Percentiles rank a stretch among this genome's conserved stretches.
These are phyloP conservation scores for Sinocyclocheilus rhinocerous DNA, from an alignment of 2,113 vertebrate species.

Conservation along the genomic window DNA sequence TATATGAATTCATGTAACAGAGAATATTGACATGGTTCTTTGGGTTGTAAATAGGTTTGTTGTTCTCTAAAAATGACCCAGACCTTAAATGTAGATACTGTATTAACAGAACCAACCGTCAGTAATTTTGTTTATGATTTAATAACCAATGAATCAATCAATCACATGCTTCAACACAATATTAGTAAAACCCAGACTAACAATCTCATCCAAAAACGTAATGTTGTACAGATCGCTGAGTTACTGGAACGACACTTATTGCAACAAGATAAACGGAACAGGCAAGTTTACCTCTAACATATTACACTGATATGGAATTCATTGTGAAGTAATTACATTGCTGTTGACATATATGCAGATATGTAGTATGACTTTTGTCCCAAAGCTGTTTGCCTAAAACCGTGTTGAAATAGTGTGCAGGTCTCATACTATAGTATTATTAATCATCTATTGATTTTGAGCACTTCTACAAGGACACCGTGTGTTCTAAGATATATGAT, in stretches of 20 bases:
- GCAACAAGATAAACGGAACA: constrained; percentile 93
- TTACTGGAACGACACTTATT: constrained; percentile 82
- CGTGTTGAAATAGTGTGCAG: neutral
- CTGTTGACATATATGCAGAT: neutral
- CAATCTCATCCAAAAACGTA: neutral
- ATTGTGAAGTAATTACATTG: neutral
- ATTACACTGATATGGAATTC: neutral
- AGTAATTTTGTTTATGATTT: neutral
- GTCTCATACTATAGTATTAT: neutral
- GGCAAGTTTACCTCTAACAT: constrained; percentile 72
- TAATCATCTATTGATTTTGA: neutral
- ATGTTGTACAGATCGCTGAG: constrained; percentile 73
- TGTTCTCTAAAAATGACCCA: neutral
- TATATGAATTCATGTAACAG: constrained; percentile 15
- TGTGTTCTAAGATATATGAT: neutral
- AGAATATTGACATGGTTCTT: neutral
- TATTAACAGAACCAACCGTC: neutral
- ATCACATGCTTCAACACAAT: neutral
- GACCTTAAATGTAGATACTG: neutral
- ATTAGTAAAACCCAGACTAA: neutral
- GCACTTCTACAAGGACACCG: neutral
- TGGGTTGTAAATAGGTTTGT: neutral
- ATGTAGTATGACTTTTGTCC: neutral
- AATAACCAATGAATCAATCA: neutral
- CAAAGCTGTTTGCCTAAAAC: neutral